Base-by-base conservation (phyloP, 2,888 invertebrate species). In the Dicyrtomina minuta region DNA sequence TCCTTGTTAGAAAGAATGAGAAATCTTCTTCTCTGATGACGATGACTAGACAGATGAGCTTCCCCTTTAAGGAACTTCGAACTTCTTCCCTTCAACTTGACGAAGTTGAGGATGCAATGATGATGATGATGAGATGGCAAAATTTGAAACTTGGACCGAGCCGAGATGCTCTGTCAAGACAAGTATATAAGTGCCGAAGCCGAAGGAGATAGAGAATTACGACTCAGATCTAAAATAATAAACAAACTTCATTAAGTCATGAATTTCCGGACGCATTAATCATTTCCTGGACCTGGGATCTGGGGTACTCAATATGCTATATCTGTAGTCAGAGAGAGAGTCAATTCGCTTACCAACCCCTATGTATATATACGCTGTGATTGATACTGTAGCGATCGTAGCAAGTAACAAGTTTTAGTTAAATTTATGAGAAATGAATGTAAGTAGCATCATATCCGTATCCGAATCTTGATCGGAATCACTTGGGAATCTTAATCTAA, bases 161-260 rank as follows among this genome's bases (percentile, higher is more conserved):
- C 13, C 10, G 12, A 1, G 39, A 49, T 33, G 26, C 20, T n/a
- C n/a, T n/a, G n/a, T 24, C 20, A 51, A 51, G 6, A 22, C n/a
- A n/a, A n/a, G n/a, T 15, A 12, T 2, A 15, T 8, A 51, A 51
- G 51, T n/a, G 6, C 22, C 20, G 20, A 51, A n/a, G n/a, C n/a
- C n/a, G n/a, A n/a, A n/a, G n/a, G n/a, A n/a, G n/a, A n/a, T 13
- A 58, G 20, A 33, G 64, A 49, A 33, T 51, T 39, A 64, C 20
- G 39, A 51, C 64, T 51, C 53, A 39, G 53, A 20, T 64, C 64
- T 64, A 39, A 64, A 64, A 64, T 39, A 64, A 64, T 64, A 64
- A 64, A 64, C 64, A 53, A 64, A 49, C 15, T 17, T 6, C 17
- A 2, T 64, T 64, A 27, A 20, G 24, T 53, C 39, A 17, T 27